A percentile compares a stretch with the other conserved stretches of the same genome.
Conservation (phyloP, 2,113 vertebrate species). For the Okapia johnstoni region DNA sequence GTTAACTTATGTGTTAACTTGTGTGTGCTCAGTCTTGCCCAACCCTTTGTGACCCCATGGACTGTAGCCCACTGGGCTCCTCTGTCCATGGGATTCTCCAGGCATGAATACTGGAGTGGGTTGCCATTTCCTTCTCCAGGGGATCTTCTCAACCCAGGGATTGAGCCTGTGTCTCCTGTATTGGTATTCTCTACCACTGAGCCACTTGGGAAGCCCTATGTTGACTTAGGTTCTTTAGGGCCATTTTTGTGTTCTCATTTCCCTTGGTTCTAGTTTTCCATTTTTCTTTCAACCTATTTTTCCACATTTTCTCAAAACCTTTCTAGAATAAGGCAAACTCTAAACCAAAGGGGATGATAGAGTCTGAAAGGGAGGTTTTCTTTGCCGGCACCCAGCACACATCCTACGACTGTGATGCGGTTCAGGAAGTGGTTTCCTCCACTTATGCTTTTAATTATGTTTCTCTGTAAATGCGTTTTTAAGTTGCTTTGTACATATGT, state of each 20-base stretch:
- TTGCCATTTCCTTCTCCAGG: not conserved
- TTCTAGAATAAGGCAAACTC: not conserved
- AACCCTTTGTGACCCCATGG: not conserved
- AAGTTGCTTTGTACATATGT: slow-evolving; percentile 44
- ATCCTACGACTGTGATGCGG: accelerated
- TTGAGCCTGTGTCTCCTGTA: not conserved
- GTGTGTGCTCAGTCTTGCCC: not conserved
- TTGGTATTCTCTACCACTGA: not conserved
- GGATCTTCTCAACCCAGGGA: not conserved
- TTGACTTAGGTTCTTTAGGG: not conserved
- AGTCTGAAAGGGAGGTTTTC: not conserved
- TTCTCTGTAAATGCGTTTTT: slow-evolving; percentile 44
- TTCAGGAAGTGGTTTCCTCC: slow-evolving; percentile 5
- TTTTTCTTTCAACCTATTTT: not conserved
- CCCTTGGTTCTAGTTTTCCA: not conserved
- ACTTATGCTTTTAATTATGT: slow-evolving; percentile 7
- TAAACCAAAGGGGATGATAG: not conserved
- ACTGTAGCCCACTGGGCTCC: not conserved
- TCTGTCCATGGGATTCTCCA: not conserved
- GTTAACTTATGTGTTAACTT: too few species aligned
- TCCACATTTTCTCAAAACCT: not conserved
- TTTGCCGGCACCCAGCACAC: not conserved
- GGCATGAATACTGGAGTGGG: not conserved
- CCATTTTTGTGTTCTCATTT: not conserved
- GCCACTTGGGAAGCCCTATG: not conserved